Conservation (phyloP, 1,140 invertebrate species). For the Bombus turneri region DNA sequence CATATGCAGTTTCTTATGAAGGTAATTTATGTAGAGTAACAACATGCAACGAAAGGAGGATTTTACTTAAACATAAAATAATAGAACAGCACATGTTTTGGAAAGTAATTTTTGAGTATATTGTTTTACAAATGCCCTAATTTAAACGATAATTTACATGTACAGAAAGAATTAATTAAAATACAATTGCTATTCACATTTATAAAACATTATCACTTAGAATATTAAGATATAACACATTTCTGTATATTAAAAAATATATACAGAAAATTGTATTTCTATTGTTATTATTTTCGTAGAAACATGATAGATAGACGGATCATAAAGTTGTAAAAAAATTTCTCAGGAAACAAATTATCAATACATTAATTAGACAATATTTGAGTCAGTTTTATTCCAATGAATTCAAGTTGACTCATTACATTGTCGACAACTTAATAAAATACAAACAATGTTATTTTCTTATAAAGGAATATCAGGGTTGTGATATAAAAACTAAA, state of each 20-base stretch:
- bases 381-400: conserved; percentile 4
- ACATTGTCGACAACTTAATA: conserved; percentile 35
- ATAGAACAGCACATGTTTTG: conserved; percentile 15
- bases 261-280: conserved; percentile 37
- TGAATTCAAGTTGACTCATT: conserved; percentile 20
- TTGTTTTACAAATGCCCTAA: conserved; percentile 6
- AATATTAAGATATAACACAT: conserved; percentile 20
- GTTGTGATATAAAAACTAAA: conserved; percentile 59
- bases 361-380: conserved; percentile 12
- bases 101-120: background rate
- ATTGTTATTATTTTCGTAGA: conserved; percentile 21
- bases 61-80: conserved; percentile 52
- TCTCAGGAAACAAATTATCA: conserved; percentile 22
- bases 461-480: conserved; percentile 71
- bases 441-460: conserved; percentile 63
- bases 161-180: conserved; percentile 37
- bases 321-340: conserved; percentile 45
- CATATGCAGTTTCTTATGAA: background rate
- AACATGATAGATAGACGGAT: conserved; percentile 46
- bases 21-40: conserved; percentile 59
- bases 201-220: conserved; percentile 22
- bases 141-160: conserved; percentile 36
- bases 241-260: conserved; percentile 26
- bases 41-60: conserved; percentile 70
- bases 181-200: conserved; percentile 23